A percentile compares a stretch with the other conserved stretches of the same genome.
Evolutionary conservation across 2,888 invertebrate species (phyloP).

Genomic region (Hyposoter dolosus): DNA sequence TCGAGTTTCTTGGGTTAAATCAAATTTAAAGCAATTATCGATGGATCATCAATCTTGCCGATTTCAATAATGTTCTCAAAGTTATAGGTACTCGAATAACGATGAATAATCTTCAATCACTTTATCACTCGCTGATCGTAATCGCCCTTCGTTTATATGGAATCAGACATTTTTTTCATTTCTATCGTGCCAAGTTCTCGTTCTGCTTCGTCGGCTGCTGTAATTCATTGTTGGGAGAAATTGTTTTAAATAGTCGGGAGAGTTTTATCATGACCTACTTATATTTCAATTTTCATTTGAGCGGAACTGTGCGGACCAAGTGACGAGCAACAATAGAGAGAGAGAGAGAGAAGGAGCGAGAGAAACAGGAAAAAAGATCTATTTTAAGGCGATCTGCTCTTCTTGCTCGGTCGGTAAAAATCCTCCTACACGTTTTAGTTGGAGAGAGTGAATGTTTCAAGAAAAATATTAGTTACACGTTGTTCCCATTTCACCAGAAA

Average conservation of each 20-base stretch:
- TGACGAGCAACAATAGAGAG: neutral
- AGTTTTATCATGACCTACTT: neutral
- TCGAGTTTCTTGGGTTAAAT: neutral
- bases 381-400: too few relatives aligned
- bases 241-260: neutral
- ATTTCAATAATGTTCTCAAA: conserved; percentile 36
- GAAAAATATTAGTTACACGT: too few relatives aligned
- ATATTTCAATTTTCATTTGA: neutral
- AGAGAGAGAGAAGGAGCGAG: neutral
- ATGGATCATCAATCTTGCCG: conserved; percentile 40
- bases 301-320: neutral
- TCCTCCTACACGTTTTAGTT: too few relatives aligned
- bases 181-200: neutral
- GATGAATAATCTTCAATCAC: conserved; percentile 9
- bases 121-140: neutral
- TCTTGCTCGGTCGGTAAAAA: too few relatives aligned
- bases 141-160: neutral
- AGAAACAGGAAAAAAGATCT: neutral
- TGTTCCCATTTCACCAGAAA: too few relatives aligned
- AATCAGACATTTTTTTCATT: conserved; percentile 4
- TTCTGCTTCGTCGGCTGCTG: neutral
- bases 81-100: neutral
- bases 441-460: too few relatives aligned
- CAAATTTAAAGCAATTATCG: conserved; percentile 42
- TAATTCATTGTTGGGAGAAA: neutral